phyloP scores from a whole-genome alignment of 2,113 vertebrate genomes.

The Lepus americanus region DNA sequence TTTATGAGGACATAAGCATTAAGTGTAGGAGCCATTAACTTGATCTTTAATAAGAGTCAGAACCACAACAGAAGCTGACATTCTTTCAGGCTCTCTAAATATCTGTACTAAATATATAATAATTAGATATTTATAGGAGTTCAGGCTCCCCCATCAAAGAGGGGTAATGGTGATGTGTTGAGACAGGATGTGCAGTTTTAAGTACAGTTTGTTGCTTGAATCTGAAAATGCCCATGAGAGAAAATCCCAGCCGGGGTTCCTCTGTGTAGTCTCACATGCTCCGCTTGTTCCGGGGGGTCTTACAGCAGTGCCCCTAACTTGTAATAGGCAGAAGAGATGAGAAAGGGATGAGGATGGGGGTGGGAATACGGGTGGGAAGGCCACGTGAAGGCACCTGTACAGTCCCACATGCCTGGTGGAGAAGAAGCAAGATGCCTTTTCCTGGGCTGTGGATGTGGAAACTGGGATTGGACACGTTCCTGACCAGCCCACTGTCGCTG shows the following conservation, averaged over 20 bases:
- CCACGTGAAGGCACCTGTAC: background rate
- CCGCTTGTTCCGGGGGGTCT: background rate
- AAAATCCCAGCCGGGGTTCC: background rate
- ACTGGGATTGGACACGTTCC: background rate
- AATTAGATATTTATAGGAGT: slow-evolving; percentile 62
- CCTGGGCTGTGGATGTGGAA: background rate
- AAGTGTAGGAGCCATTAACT: slow-evolving; percentile 83
- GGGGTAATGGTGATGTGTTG: background rate
- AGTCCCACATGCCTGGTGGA: accelerated
- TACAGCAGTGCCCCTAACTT: background rate
- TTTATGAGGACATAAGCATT: slow-evolving; percentile 82
- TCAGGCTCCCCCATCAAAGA: slow-evolving; percentile 31
- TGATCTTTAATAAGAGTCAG: slow-evolving; percentile 84
- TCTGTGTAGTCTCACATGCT: background rate
- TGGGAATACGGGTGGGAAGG: background rate
- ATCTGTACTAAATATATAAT: slow-evolving; percentile 61
- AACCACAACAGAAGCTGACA: slow-evolving; percentile 69
- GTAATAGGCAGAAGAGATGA: background rate
- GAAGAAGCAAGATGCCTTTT: accelerated
- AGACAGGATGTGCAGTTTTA: background rate
- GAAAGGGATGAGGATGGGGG: background rate
- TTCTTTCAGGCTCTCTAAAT: slow-evolving; percentile 63
- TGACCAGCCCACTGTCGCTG: background rate
- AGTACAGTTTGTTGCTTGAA: slow-evolving; percentile 22
- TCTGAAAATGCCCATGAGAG: slow-evolving; percentile 19